Evolutionary conservation across 2,888 invertebrate genomes (phyloP).

Genomic region (Apamea sordens): DNA sequence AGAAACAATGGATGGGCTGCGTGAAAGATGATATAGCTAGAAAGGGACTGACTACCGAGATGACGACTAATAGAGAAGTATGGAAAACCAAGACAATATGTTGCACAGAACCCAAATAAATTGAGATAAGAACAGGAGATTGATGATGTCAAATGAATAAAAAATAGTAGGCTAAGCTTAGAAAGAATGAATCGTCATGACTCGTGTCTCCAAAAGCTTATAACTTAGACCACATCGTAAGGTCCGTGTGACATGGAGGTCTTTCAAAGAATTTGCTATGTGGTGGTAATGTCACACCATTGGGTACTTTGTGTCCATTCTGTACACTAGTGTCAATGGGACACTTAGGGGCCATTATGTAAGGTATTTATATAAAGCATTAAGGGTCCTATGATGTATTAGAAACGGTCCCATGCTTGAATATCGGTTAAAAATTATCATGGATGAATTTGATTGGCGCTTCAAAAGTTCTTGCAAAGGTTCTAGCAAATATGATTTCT

Average conservation of each 20-base stretch:
- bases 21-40: too few relatives aligned
- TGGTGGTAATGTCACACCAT: conserved; percentile 47
- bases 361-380: conserved; percentile 54
- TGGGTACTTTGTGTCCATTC: conserved; percentile 51
- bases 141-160: not conserved
- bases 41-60: not conserved
- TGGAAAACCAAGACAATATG: too few relatives aligned
- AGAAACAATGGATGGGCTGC: too few relatives aligned
- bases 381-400: conserved; percentile 44
- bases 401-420: conserved; percentile 40
- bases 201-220: not conserved
- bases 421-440: conserved; percentile 38
- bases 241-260: conserved; percentile 32
- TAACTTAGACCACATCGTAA: conserved; percentile 44
- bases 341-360: conserved; percentile 51
- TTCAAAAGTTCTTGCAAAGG: not conserved
- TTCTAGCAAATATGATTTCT: not conserved
- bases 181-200: not conserved
- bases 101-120: too few relatives aligned
- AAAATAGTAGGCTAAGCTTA: not conserved
- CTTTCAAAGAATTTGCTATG: conserved; percentile 62
- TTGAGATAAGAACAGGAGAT: not conserved
- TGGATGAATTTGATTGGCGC: conserved; percentile 9
- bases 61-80: not conserved
- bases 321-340: conserved; percentile 48